phyloP scores from a whole-genome alignment of 2,888 invertebrate genomes.

The Malacosoma neustria region DNA sequence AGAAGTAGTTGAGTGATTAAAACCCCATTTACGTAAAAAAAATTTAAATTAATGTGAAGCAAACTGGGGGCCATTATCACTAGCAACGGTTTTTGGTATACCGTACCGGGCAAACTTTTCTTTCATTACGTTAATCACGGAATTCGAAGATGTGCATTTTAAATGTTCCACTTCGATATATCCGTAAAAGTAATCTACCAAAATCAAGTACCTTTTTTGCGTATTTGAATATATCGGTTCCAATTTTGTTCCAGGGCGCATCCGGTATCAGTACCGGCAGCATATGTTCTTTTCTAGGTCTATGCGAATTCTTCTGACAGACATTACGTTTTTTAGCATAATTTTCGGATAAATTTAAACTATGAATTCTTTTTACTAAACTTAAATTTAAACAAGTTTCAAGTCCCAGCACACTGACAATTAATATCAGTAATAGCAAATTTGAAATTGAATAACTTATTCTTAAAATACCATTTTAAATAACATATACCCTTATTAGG shows the following conservation, averaged over 20 bases:
- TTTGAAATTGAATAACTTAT: too few species aligned
- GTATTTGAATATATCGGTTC: not conserved
- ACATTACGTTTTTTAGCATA: not conserved
- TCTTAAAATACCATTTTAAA: too few species aligned
- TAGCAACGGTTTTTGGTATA: not conserved
- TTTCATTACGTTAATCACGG: not conserved
- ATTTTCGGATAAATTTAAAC: too few species aligned
- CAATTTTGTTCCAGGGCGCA: not conserved
- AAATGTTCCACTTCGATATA: not conserved
- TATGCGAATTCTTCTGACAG: slow-evolving; percentile 1
- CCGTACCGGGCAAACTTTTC: not conserved
- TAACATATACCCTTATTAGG: too few species aligned
- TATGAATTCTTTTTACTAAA: too few species aligned
- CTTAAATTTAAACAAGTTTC: too few species aligned
- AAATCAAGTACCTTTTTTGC: not conserved
- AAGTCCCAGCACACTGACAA: too few species aligned
- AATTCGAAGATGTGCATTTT: not conserved
- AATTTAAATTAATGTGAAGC: too few species aligned
- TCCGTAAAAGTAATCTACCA: not conserved
- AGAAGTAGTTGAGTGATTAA: slow-evolving; percentile 5
- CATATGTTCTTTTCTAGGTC: not conserved
- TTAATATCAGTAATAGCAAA: too few species aligned
- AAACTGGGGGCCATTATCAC: not conserved
- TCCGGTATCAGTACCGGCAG: not conserved
- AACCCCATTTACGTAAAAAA: too few species aligned